Evolutionary conservation across 2,113 vertebrate genomes (phyloP), one percentile per base, ranked within the genome.

Genomic region (Nycticorax nycticorax): DNA sequence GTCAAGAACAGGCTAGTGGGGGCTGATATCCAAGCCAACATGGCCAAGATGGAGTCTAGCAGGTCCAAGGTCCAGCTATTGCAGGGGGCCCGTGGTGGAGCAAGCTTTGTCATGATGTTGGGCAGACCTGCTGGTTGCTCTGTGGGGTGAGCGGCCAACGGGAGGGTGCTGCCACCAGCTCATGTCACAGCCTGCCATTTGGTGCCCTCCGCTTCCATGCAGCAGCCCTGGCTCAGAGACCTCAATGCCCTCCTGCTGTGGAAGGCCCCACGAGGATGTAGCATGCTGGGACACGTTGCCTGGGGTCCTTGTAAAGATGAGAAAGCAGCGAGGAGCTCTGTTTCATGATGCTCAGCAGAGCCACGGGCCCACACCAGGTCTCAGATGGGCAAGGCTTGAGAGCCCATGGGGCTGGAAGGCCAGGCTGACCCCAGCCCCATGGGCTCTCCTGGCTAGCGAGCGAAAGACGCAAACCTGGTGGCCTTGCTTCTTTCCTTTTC

Each of bases 401-500:
- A 97, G 92, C 82, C 92, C 72, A 7, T 90, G 93, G 92, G 95
- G 96, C 96, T 95, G 89, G 95, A 94, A 94, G 93, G 96, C 96
- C 96, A 71, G 59, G 55, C 88, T 83, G 96, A 97, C 95, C 95
- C 93, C 95, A 79, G 96, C 95, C 82, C 78, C 95, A 77, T 50
- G 21, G 67, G 75, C 78, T 97, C 93, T 83, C 78, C 92, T 21
- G 52, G 92, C 88, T 90, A 86, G 92, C 2, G 1, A 96, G 76
- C 0, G 41, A 95, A 92, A 96, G 94, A 96, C 0, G 60, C 95
- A 96, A 82, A 96, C 85, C 92, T 96, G 96, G 92, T 12, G 79
- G 96, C 96, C 93, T 96, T 84, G 94, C 96, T 96, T 97, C 96
- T 97, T 97, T 93, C 96, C 92, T 97, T 96, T 92, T 75, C 59